Conservation (phyloP, 2,113 vertebrate genomes). For the Perca schrenkii region DNA sequence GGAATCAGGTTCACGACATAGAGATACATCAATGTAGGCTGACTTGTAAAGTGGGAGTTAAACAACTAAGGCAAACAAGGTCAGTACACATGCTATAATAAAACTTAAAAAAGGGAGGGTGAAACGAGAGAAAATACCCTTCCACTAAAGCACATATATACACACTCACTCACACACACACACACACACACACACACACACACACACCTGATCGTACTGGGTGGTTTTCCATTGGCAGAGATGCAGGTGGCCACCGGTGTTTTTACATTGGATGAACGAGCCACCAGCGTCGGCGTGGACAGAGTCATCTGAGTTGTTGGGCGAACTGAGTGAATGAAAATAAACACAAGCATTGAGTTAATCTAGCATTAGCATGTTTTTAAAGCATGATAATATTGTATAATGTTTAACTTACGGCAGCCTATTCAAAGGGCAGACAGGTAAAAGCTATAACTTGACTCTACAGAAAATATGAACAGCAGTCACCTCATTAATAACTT, state of each 20-base stretch:
- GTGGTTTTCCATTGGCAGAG: constrained; percentile 80
- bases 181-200: not conserved
- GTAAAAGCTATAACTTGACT: not conserved
- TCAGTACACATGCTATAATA: not conserved
- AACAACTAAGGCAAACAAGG: not conserved
- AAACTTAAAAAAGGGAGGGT: not conserved
- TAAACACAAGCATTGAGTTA: not conserved
- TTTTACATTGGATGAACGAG: constrained; percentile 89
- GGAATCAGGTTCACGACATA: not conserved
- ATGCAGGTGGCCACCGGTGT: constrained; percentile 90
- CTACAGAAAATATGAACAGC: not conserved
- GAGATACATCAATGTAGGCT: not conserved
- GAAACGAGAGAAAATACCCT: not conserved
- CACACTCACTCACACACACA: too few relatives aligned
- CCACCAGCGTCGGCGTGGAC: constrained; percentile 88
- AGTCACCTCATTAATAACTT: not conserved
- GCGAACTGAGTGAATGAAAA: constrained; percentile 84
- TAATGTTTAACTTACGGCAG: constrained; percentile 1
- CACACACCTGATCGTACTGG: constrained; percentile 76
- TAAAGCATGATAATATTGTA: not conserved
- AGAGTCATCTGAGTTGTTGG: constrained; percentile 91
- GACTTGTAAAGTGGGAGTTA: not conserved
- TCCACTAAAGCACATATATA: not conserved
- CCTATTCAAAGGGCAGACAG: not conserved
- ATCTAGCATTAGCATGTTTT: not conserved